phyloP scores from a whole-genome alignment of 2,888 invertebrate genomes.

The Parnassius smintheus region DNA sequence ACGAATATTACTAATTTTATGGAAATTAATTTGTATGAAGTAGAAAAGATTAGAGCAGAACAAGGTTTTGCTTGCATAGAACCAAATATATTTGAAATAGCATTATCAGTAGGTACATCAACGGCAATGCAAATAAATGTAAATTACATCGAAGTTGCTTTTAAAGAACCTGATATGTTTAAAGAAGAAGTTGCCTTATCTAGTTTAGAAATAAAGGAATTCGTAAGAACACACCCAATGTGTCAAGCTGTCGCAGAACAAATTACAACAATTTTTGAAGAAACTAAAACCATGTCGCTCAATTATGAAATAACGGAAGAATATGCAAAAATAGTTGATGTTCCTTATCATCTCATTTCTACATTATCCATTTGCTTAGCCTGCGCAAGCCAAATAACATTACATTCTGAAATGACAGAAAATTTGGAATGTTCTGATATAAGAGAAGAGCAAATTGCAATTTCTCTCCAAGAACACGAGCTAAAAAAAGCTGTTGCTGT shows the following conservation, averaged over 20 bases:
- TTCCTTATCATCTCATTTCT: neutral
- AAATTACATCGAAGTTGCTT: neutral
- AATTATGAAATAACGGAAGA: slow-evolving; percentile 1
- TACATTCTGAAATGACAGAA: neutral
- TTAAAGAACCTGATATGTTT: neutral
- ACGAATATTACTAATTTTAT: neutral
- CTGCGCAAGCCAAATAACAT: neutral
- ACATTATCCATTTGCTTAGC: neutral
- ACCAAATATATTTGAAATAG: neutral
- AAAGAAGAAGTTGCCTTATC: neutral
- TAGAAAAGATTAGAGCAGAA: neutral
- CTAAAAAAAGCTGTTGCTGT: neutral
- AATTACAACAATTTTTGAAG: neutral
- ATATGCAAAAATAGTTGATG: slow-evolving; percentile 2
- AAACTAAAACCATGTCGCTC: neutral
- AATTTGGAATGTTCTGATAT: neutral
- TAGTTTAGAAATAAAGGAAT: slow-evolving; percentile 7
- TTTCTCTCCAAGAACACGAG: neutral
- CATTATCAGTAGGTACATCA: neutral
- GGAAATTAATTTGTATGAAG: slow-evolving; percentile 9
- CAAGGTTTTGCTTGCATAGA: neutral
- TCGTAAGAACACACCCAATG: slow-evolving; percentile 2
- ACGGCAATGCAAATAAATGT: slow-evolving; percentile 1
- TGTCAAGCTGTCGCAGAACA: slow-evolving; percentile 4
- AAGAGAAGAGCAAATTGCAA: neutral